phyloP scores from a whole-genome alignment of 2,888 invertebrate species.

The Lasiommata megera region DNA sequence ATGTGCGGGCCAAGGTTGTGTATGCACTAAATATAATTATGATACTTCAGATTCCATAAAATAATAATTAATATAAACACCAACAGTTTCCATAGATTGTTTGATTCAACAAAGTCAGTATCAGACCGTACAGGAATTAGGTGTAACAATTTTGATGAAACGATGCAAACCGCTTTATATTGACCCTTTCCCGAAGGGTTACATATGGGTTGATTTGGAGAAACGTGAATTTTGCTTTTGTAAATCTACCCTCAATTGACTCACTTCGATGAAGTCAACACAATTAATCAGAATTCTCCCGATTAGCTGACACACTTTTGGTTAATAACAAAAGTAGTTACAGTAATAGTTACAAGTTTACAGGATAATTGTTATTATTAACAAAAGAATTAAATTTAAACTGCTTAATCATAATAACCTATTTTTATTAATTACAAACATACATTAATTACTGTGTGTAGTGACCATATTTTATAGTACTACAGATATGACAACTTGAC shows the following conservation, averaged over 20 bases:
- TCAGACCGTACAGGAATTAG: slow-evolving; percentile 2
- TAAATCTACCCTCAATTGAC: neutral
- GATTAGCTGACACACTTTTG: neutral
- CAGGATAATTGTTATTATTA: slow-evolving; percentile 22
- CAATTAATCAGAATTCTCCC: neutral
- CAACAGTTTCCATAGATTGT: slow-evolving; percentile 4
- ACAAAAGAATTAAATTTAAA: slow-evolving; percentile 23
- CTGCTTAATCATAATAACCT: slow-evolving; percentile 26
- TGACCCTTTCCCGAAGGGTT: neutral
- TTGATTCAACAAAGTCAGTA: neutral
- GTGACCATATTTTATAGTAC: neutral
- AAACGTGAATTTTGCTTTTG: neutral
- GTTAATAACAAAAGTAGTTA: no score
- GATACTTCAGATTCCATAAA: neutral
- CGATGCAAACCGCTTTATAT: neutral
- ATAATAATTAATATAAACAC: neutral
- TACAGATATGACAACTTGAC: neutral
- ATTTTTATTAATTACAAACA: slow-evolving; percentile 29
- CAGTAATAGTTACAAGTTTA: slow-evolving; percentile 19
- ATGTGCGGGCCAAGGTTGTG: no score
- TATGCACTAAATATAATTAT: neutral
- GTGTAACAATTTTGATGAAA: neutral
- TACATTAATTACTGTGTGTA: slow-evolving; percentile 15
- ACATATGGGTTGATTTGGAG: neutral
- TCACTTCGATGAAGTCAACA: neutral